Base-by-base conservation (phyloP, 2,797 vertebrate species). In the Lepus townsendii region DNA sequence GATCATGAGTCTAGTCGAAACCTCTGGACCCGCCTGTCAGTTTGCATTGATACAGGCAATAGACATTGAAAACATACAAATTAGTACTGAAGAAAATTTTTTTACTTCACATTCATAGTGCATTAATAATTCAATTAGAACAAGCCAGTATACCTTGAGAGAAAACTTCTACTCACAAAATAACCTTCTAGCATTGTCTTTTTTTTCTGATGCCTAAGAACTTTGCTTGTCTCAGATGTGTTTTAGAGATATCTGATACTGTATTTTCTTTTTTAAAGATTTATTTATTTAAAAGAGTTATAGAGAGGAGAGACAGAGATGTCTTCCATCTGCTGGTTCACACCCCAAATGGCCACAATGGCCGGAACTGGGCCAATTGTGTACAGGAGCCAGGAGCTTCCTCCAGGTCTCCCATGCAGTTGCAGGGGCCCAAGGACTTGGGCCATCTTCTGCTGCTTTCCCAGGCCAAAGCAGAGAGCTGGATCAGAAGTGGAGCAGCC, bases 101-200 rank as follows among this genome's bases (percentile, higher is more conserved):
- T 85, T 68, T 7, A 66, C 50, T 92, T 79, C 17, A 79, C 12
- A 26, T 52, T 83, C 17, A 54, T 91, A 84, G 88, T 79, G 68
- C 27, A n/a, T 50, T 78, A 80, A 84, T 76, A 42, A 38, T 12
- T 90, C 78, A 47, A 35, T 50, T 47, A 76, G 65, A 96, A 79
- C 24, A 79, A 93, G 20, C 24, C 20, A 4, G 9, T 76, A n/a
- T 65, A 12, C 38, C 54, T 88, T 86, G n/a, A 87, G n/a, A 77
- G 71, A 66, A 83, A 3, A 7, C 60, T 27, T 24, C 71, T 91
- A 76, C 10, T 65, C 84, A 27, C 19, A 77, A 66, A 91, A 88
- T 78, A 92, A 71, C 24, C 66, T 62, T 22, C 22, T 77, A 9
- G 0, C 30, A 14, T 86, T 91, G 47, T 50, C 42, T 35, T 85